Base-by-base conservation (phyloP, 2,113 vertebrate species). In the Formicarius rufipectus region DNA sequence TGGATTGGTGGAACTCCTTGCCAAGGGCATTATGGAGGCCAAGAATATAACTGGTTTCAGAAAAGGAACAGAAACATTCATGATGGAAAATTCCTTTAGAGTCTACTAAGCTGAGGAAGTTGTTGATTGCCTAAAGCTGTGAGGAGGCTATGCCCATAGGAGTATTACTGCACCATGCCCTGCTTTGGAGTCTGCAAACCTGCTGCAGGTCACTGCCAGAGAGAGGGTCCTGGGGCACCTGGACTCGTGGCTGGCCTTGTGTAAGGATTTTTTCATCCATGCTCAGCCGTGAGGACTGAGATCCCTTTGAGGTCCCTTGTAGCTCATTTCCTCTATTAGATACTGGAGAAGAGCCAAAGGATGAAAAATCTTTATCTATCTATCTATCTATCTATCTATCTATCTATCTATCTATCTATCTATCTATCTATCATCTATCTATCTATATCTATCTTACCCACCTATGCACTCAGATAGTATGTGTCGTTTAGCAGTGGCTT, bases 41-140 rank as follows among this genome's bases (percentile, higher is more conserved):
- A 95, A 87, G 80, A 89, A 23, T 31, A 37, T 81, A 95, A 89
- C 44, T 84, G 68, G 52, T 87, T 95, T 95, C 84, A 90, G 83
- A 60, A 92, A 86, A 78, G 60, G 44, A 92, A 52, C 35, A 92
- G 83, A 93, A 90, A 78, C 80, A 63, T 45, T 90, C 33, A 58
- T 23, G 76, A 52, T 77, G 64, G 74, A 92, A 93, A 90, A 93
- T 60, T 84, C 86, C 64, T 92, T 84, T 78, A 13, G 35, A 35
- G 39, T 78, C 33, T 90, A 4, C 30, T 71, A 63, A 63, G 33
- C 23, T 78, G 67, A 90, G 68, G 60, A 72, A 89, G 72, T 2
- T 66, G 10, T 24, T 84, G 76, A 47, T 71, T 90, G 56, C 56
- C 49, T 49, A 69, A 56, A 89, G 25, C 68, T 87, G 59, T 31